These are phyloP conservation scores for Emydoidea blandingii DNA, from an alignment of 2,797 vertebrate species.

Conservation along the genomic window DNA sequence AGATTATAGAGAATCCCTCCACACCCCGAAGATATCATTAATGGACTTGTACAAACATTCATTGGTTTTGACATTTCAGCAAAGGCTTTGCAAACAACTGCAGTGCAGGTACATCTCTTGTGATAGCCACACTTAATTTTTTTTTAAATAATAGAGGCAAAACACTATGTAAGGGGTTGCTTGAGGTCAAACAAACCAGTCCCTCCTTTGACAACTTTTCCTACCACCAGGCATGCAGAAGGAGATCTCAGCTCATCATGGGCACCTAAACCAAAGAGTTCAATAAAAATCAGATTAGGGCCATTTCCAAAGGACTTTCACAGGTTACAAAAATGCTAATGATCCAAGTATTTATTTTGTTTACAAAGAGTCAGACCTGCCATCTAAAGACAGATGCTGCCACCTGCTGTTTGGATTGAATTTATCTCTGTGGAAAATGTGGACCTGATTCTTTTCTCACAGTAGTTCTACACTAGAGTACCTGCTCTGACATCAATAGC, in stretches of 20 bases:
- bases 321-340: background rate
- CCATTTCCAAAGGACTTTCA: background rate
- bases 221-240: slow-evolving; percentile 93
- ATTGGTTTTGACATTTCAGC: background rate
- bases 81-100: background rate
- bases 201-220: slow-evolving; percentile 95
- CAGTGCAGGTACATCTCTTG: fast-evolving
- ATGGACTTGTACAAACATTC: background rate
- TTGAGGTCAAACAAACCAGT: slow-evolving; percentile 98
- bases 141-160: background rate
- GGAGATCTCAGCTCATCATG: slow-evolving; percentile 90
- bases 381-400: slow-evolving; percentile 9
- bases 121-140: background rate
- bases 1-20: fast-evolving
- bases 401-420: background rate
- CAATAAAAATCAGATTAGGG: background rate
- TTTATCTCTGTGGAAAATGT: background rate
- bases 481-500: background rate
- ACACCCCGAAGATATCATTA: background rate
- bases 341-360: background rate
- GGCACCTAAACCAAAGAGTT: slow-evolving; percentile 83
- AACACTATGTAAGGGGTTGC: slow-evolving; percentile 89
- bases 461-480: background rate
- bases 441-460: background rate
- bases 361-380: background rate